These are phyloP conservation scores for Rhinichthys osculus DNA, from an alignment of 2,797 vertebrate species.

Conservation along the genomic window DNA sequence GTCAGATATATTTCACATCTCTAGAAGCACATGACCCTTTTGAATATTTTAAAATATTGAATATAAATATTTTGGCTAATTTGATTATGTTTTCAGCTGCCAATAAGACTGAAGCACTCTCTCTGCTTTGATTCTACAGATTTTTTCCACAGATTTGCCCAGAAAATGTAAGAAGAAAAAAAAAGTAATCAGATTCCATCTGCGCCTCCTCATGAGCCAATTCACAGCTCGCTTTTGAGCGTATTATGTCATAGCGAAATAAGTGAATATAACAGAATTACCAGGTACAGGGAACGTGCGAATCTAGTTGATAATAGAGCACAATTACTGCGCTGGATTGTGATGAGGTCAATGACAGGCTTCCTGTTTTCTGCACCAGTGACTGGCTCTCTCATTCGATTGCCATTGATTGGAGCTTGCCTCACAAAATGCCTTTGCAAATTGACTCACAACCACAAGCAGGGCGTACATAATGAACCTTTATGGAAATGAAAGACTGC, in stretches of 20 bases:
- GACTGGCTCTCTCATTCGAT: conserved; percentile 67
- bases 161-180: neutral
- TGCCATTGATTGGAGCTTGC: conserved; percentile 70
- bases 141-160: neutral
- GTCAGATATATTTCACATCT: neutral
- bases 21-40: neutral
- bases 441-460: conserved; percentile 24
- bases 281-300: neutral
- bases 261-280: conserved; percentile 16
- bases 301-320: conserved; percentile 27
- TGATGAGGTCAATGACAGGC: conserved; percentile 63
- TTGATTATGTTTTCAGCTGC: neutral
- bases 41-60: neutral
- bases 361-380: conserved; percentile 54
- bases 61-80: neutral
- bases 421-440: conserved; percentile 43
- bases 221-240: neutral
- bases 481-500: conserved; percentile 58
- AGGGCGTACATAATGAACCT: conserved; percentile 34
- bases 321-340: neutral
- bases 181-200: neutral
- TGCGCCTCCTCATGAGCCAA: neutral
- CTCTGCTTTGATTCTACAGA: neutral
- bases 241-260: neutral
- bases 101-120: neutral